Base-by-base conservation (phyloP, 2,888 invertebrate species). In the Koerneria pararmatus region DNA sequence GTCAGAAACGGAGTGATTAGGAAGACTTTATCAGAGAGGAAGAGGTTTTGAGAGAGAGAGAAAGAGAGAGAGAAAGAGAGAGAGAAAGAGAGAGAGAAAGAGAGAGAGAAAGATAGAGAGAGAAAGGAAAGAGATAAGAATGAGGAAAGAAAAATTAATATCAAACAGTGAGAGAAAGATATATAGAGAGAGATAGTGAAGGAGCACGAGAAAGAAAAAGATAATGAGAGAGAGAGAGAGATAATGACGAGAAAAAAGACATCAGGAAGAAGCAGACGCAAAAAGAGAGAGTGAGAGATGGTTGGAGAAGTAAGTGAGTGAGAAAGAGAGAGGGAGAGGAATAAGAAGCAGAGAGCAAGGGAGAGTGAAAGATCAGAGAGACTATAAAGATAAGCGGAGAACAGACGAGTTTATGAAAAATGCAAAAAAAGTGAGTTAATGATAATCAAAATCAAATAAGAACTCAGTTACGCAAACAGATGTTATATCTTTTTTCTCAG, bases 201-300 rank as follows among this genome's bases (percentile, higher is more conserved):
- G 5, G 51, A n/a, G 51, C n/a, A 15, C 3, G 60, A 57, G 31
- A 24, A 2, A 34, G 46, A 31, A 60, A 60, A 48, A 34, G 31
- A 29, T 48, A 35, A 1, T 35, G 22, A 15, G 56, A 8, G 41
- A 41, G 60, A 46, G 19, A 60, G 35, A 34, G 35, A 46, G 34
- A 46, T 41, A 60, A 31, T n/a, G 60, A 27, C 34, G 57, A 35
- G 35, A 4, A 35, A n/a, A 31, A n/a, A n/a, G n/a, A n/a, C n/a
- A n/a, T n/a, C n/a, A n/a, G n/a, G n/a, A n/a, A n/a, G n/a, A n/a
- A n/a, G n/a, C n/a, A n/a, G n/a, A n/a, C n/a, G n/a, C n/a, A n/a
- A n/a, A n/a, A 32, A 46, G 46, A 46, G 0, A 32, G 41, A 60
- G 59, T 46, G 59, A 46, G 59, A 59, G 34, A 24, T 31, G 32